A percentile compares a stretch with the other conserved stretches of the same genome.
These are phyloP conservation scores for Melanotus villosus DNA, from an alignment of 2,888 invertebrate species.

Conservation along the genomic window DNA sequence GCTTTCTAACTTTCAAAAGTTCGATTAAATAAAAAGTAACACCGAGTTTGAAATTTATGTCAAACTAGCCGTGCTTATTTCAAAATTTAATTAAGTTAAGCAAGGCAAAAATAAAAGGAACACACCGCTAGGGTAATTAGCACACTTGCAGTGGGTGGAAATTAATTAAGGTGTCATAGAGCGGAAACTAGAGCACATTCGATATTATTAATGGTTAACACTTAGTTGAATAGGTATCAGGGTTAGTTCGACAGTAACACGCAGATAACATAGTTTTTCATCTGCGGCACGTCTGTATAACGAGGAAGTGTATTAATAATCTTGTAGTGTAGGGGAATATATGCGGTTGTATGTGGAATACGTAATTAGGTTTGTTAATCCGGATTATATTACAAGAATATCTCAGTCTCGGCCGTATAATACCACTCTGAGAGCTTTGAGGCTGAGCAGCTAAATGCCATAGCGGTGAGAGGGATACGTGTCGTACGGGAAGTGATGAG, in stretches of 20 bases:
- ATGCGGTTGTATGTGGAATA: constrained; percentile 57
- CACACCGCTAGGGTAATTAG: not conserved
- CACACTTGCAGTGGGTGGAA: not conserved
- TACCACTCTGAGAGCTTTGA: constrained; percentile 20
- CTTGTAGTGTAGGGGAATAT: constrained; percentile 33
- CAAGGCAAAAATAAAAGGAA: not conserved
- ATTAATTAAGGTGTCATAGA: constrained; percentile 22
- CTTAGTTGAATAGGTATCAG: constrained; percentile 13
- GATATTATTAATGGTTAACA: constrained; percentile 18
- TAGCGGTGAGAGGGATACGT: constrained; percentile 2
- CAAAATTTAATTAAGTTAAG: not conserved
- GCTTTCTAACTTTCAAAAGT: too few species aligned
- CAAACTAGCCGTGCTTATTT: not conserved
- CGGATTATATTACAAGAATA: constrained; percentile 61
- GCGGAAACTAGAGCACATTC: constrained; percentile 10
- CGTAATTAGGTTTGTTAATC: constrained; percentile 63
- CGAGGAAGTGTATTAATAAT: constrained; percentile 28
- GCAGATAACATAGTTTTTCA: constrained; percentile 17
- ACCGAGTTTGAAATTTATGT: not conserved
- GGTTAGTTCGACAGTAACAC: constrained; percentile 16
- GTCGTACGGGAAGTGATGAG: constrained; percentile 1
- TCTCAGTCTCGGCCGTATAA: constrained; percentile 28
- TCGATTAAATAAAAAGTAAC: too few species aligned
- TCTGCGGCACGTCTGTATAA: constrained; percentile 4
- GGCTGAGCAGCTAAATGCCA: constrained; percentile 19